Percentiles rank a stretch among this genome's conserved stretches.
phyloP scores from a whole-genome alignment of 2,797 vertebrate species.

The Hypotaenidia philippensis region DNA sequence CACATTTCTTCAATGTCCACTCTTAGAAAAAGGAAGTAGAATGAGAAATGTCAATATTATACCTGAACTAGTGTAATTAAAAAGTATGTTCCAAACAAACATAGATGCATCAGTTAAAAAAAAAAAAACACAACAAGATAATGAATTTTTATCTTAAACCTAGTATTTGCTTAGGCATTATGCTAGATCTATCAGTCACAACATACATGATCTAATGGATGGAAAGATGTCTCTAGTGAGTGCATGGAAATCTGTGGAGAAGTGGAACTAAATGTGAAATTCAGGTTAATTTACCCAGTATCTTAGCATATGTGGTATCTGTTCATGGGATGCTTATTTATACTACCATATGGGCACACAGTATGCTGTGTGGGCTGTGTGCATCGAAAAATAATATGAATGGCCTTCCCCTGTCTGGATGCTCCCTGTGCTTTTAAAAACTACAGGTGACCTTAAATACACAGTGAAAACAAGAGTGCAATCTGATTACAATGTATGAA shows the following conservation, averaged over 20 bases:
- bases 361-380: not conserved
- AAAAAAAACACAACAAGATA: accelerated
- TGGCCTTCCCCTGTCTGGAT: not conserved
- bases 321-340: not conserved
- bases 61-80: not conserved
- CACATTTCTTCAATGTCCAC: accelerated
- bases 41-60: not conserved
- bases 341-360: not conserved
- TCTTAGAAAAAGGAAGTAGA: not conserved
- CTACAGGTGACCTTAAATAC: not conserved
- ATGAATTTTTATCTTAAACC: not conserved
- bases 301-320: not conserved
- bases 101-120: not conserved
- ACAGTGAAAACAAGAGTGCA: not conserved
- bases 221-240: not conserved
- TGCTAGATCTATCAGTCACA: not conserved
- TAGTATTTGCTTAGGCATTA: not conserved
- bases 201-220: accelerated
- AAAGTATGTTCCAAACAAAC: not conserved
- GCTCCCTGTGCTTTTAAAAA: not conserved
- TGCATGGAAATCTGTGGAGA: not conserved
- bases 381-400: not conserved
- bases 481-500: not conserved
- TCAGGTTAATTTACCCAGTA: not conserved
- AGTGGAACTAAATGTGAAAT: not conserved